These are phyloP conservation scores for Chesias legatella DNA, from an alignment of 2,888 invertebrate genomes.

Conservation along the genomic window DNA sequence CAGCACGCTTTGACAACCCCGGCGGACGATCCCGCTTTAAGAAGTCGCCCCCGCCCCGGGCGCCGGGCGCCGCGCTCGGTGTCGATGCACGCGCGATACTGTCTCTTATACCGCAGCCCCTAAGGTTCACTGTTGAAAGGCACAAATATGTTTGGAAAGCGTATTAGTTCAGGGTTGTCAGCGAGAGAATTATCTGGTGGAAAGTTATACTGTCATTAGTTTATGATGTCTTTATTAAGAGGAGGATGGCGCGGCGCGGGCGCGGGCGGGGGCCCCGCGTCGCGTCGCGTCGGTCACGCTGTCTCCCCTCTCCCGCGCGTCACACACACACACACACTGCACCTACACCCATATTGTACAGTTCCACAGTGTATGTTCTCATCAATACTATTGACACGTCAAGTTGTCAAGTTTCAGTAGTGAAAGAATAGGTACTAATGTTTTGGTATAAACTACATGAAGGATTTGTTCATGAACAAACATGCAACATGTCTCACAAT, in stretches of 20 bases:
- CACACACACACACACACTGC: too few relatives aligned
- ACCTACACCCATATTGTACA: too few relatives aligned
- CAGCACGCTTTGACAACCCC: slow-evolving; percentile 65
- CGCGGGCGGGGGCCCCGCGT: slow-evolving; percentile 2
- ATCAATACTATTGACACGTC: too few relatives aligned
- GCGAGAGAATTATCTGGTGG: slow-evolving; percentile 49
- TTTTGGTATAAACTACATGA: too few relatives aligned
- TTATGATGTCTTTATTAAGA: slow-evolving; percentile 71
- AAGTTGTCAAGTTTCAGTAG: too few relatives aligned
- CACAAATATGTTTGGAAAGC: slow-evolving; percentile 3
- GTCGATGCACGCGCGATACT: neutral
- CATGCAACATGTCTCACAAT: too few relatives aligned
- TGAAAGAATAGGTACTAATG: too few relatives aligned
- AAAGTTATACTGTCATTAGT: slow-evolving; percentile 62
- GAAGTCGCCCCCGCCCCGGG: neutral
- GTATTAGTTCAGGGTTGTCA: slow-evolving; percentile 46
- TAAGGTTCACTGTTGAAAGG: slow-evolving; percentile 21
- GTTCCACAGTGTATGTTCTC: too few relatives aligned
- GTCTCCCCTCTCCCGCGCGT: slow-evolving; percentile 36
- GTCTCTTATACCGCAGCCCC: neutral
- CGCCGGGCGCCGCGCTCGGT: neutral
- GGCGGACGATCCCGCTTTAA: slow-evolving; percentile 32
- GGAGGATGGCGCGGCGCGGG: slow-evolving; percentile 28
- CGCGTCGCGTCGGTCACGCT: slow-evolving; percentile 37
- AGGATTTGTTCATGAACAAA: too few relatives aligned